A percentile compares a stretch with the other conserved stretches of the same genome.
These are phyloP conservation scores for Argyrosomus regius DNA, from an alignment of 2,797 vertebrate species.

Conservation along the genomic window DNA sequence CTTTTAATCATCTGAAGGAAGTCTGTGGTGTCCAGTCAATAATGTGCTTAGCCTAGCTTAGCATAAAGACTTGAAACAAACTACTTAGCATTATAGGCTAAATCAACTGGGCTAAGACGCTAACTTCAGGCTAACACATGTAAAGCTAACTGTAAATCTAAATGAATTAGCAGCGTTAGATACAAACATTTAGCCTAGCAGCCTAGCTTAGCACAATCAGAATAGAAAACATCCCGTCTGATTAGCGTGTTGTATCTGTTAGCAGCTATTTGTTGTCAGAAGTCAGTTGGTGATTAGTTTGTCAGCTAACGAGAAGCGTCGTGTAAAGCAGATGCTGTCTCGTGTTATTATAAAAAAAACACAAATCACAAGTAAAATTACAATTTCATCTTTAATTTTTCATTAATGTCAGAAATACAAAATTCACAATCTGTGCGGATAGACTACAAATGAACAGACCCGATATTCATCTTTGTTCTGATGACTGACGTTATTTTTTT, in stretches of 20 bases:
- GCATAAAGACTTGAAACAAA: neutral
- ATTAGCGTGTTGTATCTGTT: neutral
- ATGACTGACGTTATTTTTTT: too few species aligned
- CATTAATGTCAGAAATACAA: constrained; percentile 48
- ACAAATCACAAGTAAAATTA: neutral
- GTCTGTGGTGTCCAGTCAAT: neutral
- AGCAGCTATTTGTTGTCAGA: neutral
- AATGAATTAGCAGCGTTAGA: too few species aligned
- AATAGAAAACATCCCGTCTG: neutral
- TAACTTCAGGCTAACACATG: too few species aligned
- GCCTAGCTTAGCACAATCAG: neutral
- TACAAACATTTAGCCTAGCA: too few species aligned
- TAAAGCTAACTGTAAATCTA: too few species aligned
- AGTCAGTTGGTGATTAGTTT: neutral
- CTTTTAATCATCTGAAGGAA: neutral
- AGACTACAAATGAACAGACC: too few species aligned
- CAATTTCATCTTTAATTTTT: constrained; percentile 21
- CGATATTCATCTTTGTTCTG: too few species aligned
- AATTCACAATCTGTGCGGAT: neutral
- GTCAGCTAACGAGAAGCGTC: neutral
- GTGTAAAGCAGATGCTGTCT: neutral
- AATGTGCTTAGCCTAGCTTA: neutral
- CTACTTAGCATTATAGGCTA: too few species aligned
- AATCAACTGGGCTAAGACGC: too few species aligned
- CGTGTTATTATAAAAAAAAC: neutral